Evolutionary conservation across 92 coral and sea anemone genomes (phyloP).

Genomic region (Montipora capitata): DNA sequence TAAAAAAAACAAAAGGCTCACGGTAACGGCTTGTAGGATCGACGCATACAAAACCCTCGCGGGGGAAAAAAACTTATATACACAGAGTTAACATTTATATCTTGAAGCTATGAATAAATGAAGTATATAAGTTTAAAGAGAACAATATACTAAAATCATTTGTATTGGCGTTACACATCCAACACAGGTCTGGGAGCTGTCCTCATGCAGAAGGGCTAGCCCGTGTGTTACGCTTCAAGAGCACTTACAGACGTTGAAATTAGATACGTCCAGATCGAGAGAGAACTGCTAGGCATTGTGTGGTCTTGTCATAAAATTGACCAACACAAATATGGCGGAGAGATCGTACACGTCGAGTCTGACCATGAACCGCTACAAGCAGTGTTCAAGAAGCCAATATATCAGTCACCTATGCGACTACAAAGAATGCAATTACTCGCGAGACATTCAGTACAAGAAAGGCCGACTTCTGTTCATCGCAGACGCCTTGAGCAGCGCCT

Average conservation of each 20-base stretch:
- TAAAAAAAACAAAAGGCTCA: no score
- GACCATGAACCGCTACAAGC: constrained; percentile 62
- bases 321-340: constrained; percentile 42
- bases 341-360: constrained; percentile 31
- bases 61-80: no score
- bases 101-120: no score
- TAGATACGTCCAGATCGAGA: constrained; percentile 36
- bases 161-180: background rate
- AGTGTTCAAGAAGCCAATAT: constrained; percentile 51
- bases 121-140: no score
- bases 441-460: no score
- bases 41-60: no score
- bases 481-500: no score
- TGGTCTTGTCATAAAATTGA: constrained; percentile 35
- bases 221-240: constrained; percentile 48
- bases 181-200: constrained; percentile 61
- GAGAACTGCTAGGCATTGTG: constrained; percentile 50
- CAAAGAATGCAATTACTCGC: constrained; percentile 12
- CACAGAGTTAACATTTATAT: no score
- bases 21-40: no score
- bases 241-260: constrained; percentile 49
- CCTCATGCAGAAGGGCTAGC: constrained; percentile 18
- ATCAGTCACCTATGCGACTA: constrained; percentile 53
- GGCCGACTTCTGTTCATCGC: no score
- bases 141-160: no score